phyloP scores from a whole-genome alignment of 53 echinoderm and acorn worm species.

The Antedon mediterranea region DNA sequence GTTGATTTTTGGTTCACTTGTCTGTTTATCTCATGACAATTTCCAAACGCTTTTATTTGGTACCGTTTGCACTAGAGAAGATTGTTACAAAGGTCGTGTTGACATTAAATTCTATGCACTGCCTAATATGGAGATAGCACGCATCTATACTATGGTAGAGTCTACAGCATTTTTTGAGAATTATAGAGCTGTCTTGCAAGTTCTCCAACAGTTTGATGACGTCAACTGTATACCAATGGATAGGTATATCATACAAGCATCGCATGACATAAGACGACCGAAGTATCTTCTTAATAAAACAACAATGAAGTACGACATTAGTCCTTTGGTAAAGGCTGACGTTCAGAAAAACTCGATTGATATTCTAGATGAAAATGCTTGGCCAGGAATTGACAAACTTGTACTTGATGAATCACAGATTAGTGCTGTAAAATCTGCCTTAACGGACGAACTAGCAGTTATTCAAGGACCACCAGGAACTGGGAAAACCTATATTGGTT shows the following conservation, averaged over 20 bases:
- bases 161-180: conserved; percentile 80
- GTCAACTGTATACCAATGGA: conserved; percentile 39
- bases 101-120: neutral
- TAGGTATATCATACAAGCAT: conserved; percentile 40
- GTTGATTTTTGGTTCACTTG: conserved; percentile 52
- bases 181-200: conserved; percentile 55
- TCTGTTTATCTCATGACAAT: conserved; percentile 47
- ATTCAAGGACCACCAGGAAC: conserved; percentile 96
- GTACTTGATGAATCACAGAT: conserved; percentile 39
- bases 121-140: neutral
- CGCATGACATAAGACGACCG: conserved; percentile 17
- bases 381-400: conserved; percentile 30
- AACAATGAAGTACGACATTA: conserved; percentile 26
- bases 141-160: conserved; percentile 64
- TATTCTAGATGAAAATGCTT: neutral
- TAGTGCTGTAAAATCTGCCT: conserved; percentile 39
- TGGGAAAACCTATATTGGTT: conserved; percentile 62
- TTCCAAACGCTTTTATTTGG: conserved; percentile 45
- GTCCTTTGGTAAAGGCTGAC: conserved; percentile 5
- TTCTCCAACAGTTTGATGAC: conserved; percentile 43
- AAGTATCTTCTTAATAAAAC: conserved; percentile 23
- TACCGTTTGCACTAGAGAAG: conserved; percentile 52
- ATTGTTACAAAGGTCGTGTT: neutral
- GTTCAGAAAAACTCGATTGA: neutral
- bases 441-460: conserved; percentile 59